Evolutionary conservation across 35 echinoderm and acorn worm genomes (phyloP), one percentile per base, ranked within the genome.

Genomic region (Amphiura filiformis): DNA sequence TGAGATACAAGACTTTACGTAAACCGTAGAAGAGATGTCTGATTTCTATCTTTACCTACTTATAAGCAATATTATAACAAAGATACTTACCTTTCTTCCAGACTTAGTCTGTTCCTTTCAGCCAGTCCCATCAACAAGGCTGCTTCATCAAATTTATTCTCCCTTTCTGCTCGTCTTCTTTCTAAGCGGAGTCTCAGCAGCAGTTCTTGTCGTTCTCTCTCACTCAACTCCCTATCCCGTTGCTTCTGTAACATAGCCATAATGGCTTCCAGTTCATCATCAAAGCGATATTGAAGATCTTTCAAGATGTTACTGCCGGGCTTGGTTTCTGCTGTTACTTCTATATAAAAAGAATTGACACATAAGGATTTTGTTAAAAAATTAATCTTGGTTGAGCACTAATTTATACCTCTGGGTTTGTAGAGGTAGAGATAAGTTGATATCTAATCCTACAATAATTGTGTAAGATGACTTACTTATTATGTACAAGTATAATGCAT

Each of bases 101-200:
- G 79, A 49, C 91, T 94, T 12, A 91, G 41, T 82, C 86, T 89
- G 82, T 85, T 88, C 57, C 96, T 89, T 77, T 98, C 96, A 37
- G 96, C 87, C 76, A 98, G 39, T 2, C 96, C 96, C 26, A 98
- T 75, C 36, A 94, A 57, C 28, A 98, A 31, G 75, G 96, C 96
- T 31, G 86, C 87, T 34, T 92, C 89, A 37, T 87, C 93, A 92
- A 98, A 98, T 39, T 98, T 93, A 17, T 86, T 44, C 39, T 88
- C 93, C 52, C 86, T 91, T 1, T 78, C 81, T 20, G 93, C 93
- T 81, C 93, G 83, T 77, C 86, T 88, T 42, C 33, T 65, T 80
- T 98, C 96, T 47, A 90, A 47, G 32, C 80, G 77, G 32, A 98
- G 87, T 82, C 96, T 81, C 15, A 94, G 57, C 32, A 94, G 78